Percentiles rank a stretch among this genome's conserved stretches.
phyloP scores from a whole-genome alignment of 2,888 invertebrate genomes.

The Eugnorisma glareosa region DNA sequence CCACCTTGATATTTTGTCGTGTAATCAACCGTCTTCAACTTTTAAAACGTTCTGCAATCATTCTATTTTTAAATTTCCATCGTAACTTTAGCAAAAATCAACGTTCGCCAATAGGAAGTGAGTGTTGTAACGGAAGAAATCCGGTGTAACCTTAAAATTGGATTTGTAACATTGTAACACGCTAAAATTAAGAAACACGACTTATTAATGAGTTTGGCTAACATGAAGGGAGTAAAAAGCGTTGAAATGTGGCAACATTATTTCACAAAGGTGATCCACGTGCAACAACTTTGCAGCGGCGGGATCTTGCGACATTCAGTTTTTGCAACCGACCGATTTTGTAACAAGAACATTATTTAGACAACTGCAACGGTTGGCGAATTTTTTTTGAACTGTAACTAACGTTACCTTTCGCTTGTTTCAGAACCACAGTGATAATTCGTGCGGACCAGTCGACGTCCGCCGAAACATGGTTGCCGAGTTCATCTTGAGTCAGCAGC shows the following conservation, averaged over 20 bases:
- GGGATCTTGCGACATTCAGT: constrained; percentile 83
- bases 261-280: constrained; percentile 86
- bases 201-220: constrained; percentile 83
- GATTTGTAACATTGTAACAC: constrained; percentile 74
- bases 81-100: constrained; percentile 64
- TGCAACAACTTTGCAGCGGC: constrained; percentile 80
- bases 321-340: constrained; percentile 83
- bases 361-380: constrained; percentile 75
- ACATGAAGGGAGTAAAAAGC: constrained; percentile 85
- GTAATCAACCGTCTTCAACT: constrained; percentile 34
- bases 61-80: constrained; percentile 62
- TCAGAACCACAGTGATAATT: constrained; percentile 87
- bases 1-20: constrained; percentile 28
- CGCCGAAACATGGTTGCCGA: constrained; percentile 97
- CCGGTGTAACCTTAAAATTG: constrained; percentile 80
- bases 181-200: constrained; percentile 81
- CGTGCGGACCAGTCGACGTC: constrained; percentile 88
- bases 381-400: constrained; percentile 73
- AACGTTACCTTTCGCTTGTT: constrained; percentile 84
- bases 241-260: constrained; percentile 81
- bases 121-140: constrained; percentile 81
- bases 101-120: constrained; percentile 74
- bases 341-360: constrained; percentile 80
- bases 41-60: constrained; percentile 35
- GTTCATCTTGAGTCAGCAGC: constrained; percentile 94